These are phyloP conservation scores for Lycaon pictus DNA, from an alignment of 2,113 vertebrate genomes.

Conservation along the genomic window DNA sequence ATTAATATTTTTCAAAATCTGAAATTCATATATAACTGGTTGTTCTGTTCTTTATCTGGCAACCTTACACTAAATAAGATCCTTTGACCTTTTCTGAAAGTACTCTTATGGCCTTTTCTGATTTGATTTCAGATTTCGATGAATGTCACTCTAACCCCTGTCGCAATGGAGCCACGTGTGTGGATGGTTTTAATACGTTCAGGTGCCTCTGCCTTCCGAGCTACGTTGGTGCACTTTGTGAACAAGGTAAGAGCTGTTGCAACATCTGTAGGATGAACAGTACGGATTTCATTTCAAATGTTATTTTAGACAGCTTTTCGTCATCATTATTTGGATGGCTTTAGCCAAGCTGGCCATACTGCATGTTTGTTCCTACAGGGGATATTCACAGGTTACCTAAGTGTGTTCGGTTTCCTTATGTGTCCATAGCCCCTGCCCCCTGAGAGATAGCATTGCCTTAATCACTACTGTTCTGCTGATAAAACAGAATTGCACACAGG, in stretches of 20 bases:
- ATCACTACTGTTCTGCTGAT: neutral
- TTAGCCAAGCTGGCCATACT: neutral
- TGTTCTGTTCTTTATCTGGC: neutral
- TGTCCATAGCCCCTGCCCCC: neutral
- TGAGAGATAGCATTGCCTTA: neutral
- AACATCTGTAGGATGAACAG: neutral
- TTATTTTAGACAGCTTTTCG: neutral
- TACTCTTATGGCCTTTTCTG: conserved; percentile 49
- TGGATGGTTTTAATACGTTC: conserved; percentile 93
- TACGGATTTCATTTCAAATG: neutral
- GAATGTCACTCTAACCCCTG: conserved; percentile 98
- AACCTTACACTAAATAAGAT: neutral
- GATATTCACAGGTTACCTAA: neutral
- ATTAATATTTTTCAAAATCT: neutral
- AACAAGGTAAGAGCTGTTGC: conserved; percentile 91
- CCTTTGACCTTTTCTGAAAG: conserved; percentile 27
- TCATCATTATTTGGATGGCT: neutral
- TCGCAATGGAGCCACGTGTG: conserved; percentile 95
- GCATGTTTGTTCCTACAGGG: neutral
- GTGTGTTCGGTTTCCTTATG: neutral
- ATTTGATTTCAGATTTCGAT: conserved; percentile 91
- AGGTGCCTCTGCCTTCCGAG: conserved; percentile 96
- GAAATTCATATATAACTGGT: neutral
- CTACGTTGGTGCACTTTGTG: conserved; percentile 94
- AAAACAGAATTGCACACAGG: neutral